Evolutionary conservation across 2,113 vertebrate species (phyloP).

Genomic region (Pangasianodon gigas): DNA sequence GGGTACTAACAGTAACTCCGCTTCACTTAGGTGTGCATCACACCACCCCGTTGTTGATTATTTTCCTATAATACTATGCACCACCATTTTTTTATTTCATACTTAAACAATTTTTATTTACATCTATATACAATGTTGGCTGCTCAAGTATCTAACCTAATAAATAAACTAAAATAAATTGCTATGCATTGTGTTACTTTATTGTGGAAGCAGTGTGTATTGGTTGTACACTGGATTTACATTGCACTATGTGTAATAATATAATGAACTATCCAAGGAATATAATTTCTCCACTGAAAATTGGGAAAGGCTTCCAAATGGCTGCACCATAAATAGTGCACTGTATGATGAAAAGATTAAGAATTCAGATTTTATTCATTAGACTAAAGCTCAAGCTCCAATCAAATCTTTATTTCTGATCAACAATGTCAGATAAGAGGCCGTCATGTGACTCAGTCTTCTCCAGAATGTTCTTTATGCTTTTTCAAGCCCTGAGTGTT

Average conservation of each 20-base stretch:
- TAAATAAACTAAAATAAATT: not conserved
- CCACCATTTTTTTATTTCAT: too few species aligned
- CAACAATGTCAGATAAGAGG: not conserved
- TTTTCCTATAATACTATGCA: not conserved
- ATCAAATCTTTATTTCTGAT: not conserved
- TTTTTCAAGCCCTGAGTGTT: not conserved
- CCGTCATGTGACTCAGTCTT: not conserved
- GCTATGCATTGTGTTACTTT: not conserved
- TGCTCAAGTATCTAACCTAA: not conserved
- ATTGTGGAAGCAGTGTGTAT: not conserved
- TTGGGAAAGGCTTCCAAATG: not conserved
- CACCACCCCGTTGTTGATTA: not conserved
- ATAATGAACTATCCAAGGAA: not conserved
- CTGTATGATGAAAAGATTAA: not conserved
- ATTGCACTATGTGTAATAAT: not conserved
- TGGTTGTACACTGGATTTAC: not conserved
- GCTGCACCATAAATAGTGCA: not conserved
- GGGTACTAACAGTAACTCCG: not conserved
- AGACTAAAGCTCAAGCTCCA: not conserved
- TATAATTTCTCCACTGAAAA: not conserved
- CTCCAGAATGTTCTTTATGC: not conserved
- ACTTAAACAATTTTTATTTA: too few species aligned
- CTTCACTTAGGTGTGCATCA: not conserved
- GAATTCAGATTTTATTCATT: constrained; percentile 12
- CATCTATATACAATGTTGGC: too few species aligned